phyloP scores from a whole-genome alignment of 2,797 vertebrate genomes.

The Menidia menidia region DNA sequence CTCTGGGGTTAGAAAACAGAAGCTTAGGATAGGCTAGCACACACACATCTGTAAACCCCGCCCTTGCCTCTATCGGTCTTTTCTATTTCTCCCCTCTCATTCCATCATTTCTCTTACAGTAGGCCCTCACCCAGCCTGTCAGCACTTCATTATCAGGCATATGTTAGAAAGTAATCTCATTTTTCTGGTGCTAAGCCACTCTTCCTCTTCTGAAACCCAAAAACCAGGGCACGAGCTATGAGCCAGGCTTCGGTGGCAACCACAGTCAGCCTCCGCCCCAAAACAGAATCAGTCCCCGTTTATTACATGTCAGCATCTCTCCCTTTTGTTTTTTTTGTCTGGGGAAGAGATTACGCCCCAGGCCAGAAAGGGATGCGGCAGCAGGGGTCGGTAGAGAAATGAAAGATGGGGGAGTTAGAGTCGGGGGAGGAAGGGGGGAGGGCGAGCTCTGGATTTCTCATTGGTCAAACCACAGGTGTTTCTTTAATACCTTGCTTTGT shows the following conservation, averaged over 20 bases:
- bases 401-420: slow-evolving; percentile 37
- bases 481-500: slow-evolving; percentile 80
- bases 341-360: slow-evolving; percentile 71
- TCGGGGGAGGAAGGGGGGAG: slow-evolving; percentile 45
- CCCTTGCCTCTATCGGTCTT: slow-evolving; percentile 30
- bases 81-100: slow-evolving; percentile 26
- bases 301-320: slow-evolving; percentile 78
- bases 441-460: slow-evolving; percentile 64
- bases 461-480: slow-evolving; percentile 84
- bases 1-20: slow-evolving; percentile 57
- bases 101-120: slow-evolving; percentile 48
- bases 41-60: slow-evolving; percentile 4
- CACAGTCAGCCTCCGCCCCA: slow-evolving; percentile 39
- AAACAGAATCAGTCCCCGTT: slow-evolving; percentile 64
- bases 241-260: slow-evolving; percentile 34
- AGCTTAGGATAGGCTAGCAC: slow-evolving; percentile 39
- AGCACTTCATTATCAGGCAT: slow-evolving; percentile 74
- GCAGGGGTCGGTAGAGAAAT: slow-evolving; percentile 20
- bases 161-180: slow-evolving; percentile 67
- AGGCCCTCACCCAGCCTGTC: slow-evolving; percentile 63
- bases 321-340: slow-evolving; percentile 66
- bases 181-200: slow-evolving; percentile 31
- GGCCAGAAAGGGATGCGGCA: slow-evolving; percentile 59
- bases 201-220: slow-evolving; percentile 19
- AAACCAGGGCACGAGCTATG: slow-evolving; percentile 34